Conservation (phyloP, 2,113 vertebrate genomes). For the Thymallus thymallus region DNA sequence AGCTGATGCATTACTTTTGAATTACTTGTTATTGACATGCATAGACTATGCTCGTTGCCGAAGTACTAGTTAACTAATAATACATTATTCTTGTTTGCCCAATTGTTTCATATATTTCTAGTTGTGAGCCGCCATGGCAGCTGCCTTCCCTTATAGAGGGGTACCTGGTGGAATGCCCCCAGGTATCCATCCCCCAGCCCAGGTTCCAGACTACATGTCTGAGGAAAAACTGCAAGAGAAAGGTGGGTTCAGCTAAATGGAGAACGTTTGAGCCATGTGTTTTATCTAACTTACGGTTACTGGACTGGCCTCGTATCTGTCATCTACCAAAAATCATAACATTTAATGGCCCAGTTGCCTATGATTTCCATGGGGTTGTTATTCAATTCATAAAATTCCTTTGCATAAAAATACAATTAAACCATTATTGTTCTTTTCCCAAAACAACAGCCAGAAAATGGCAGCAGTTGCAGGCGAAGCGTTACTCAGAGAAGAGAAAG, state of each 20-base stretch:
- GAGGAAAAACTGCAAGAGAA: conserved; percentile 98
- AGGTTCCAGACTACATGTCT: conserved; percentile 92
- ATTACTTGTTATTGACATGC: neutral
- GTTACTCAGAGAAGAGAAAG: conserved; percentile 97
- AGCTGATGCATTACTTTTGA: neutral
- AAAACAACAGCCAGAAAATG: conserved; percentile 87
- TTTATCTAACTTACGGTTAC: no score
- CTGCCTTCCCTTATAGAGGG: conserved; percentile 88
- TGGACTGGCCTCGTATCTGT: no score
- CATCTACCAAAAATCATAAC: neutral
- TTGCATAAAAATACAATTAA: neutral
- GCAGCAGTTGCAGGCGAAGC: conserved; percentile 97
- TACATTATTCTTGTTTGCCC: neutral
- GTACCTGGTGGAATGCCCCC: conserved; percentile 79
- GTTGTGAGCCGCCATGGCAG: conserved; percentile 79
- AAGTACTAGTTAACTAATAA: neutral
- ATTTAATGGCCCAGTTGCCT: neutral
- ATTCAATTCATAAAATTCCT: no score
- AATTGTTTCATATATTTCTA: neutral
- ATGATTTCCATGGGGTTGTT: neutral
- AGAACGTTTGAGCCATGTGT: neutral
- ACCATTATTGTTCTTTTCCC: neutral
- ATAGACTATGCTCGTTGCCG: neutral
- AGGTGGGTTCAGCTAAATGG: conserved; percentile 68
- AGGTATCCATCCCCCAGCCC: conserved; percentile 81